These are phyloP conservation scores for Lasioglossum vierecki DNA, from an alignment of 2,888 invertebrate genomes.

Conservation along the genomic window DNA sequence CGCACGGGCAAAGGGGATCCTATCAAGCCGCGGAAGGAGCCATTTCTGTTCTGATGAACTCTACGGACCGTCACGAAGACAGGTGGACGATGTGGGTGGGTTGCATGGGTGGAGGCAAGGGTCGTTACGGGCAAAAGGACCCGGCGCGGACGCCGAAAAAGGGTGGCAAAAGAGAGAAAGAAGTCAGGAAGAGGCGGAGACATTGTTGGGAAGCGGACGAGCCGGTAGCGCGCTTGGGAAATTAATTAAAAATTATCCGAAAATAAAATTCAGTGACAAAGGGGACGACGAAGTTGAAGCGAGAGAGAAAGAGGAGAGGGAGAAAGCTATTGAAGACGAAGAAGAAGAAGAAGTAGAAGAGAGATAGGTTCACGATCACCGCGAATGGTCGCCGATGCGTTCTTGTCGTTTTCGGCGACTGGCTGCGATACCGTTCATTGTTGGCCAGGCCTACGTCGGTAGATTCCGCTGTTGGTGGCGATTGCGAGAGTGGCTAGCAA, in stretches of 20 bases:
- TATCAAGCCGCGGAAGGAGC: constrained; percentile 56
- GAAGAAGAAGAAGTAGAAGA: neutral
- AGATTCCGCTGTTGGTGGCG: neutral
- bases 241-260: constrained; percentile 78
- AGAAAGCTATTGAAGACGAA: neutral
- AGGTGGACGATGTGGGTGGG: neutral
- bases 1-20: constrained; percentile 30
- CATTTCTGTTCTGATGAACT: constrained; percentile 61
- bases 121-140: constrained; percentile 9
- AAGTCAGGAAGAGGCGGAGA: constrained; percentile 39
- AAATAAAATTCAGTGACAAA: constrained; percentile 72
- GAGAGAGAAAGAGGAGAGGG: neutral
- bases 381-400: constrained; percentile 3
- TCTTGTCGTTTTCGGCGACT: constrained; percentile 15
- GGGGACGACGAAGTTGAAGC: constrained; percentile 27
- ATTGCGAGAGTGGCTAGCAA: constrained; percentile 57
- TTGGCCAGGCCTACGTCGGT: constrained; percentile 56
- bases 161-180: constrained; percentile 29
- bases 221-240: constrained; percentile 43
- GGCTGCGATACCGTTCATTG: constrained; percentile 71
- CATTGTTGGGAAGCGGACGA: constrained; percentile 18
- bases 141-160: constrained; percentile 24
- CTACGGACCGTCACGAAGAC: constrained; percentile 45
- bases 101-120: constrained; percentile 13
- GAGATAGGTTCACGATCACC: constrained; percentile 1